These are phyloP conservation scores for Gryllus longicercus DNA, from an alignment of 2,888 invertebrate genomes.

Conservation along the genomic window DNA sequence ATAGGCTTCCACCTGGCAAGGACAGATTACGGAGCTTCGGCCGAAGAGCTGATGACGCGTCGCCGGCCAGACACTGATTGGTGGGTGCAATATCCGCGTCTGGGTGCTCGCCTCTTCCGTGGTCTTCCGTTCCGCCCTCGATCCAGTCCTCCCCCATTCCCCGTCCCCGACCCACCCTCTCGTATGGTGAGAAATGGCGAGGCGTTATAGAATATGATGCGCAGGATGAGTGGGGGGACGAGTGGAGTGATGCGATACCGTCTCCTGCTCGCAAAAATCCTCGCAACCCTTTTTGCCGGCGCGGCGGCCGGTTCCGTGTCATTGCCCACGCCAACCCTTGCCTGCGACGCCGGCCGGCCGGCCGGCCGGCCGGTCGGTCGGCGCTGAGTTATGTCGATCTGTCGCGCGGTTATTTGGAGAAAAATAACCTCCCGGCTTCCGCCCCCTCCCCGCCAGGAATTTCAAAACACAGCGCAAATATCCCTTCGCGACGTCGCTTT, in stretches of 20 bases:
- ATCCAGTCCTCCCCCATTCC: not conserved
- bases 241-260: not conserved
- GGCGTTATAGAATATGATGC: constrained; percentile 1
- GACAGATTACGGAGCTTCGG: constrained; percentile 1
- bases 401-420: constrained; percentile 1
- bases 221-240: not conserved
- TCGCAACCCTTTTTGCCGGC: not conserved
- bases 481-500: not conserved
- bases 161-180: not conserved
- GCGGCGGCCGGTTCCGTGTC: not conserved
- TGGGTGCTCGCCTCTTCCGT: no score
- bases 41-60: not conserved
- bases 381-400: not conserved
- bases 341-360: not conserved
- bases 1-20: constrained; percentile 3
- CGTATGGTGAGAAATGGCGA: not conserved
- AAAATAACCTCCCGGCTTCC: not conserved
- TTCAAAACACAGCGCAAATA: constrained; percentile 9
- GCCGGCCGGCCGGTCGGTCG: not conserved
- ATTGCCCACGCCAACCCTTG: not conserved
- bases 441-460: not conserved
- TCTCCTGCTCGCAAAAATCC: no score
- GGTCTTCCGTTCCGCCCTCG: not conserved
- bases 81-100: not conserved
- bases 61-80: not conserved